Percentiles rank a stretch among this genome's conserved stretches.
Evolutionary conservation across 2,113 vertebrate species (phyloP).

Genomic region (Muntiacus reevesi): DNA sequence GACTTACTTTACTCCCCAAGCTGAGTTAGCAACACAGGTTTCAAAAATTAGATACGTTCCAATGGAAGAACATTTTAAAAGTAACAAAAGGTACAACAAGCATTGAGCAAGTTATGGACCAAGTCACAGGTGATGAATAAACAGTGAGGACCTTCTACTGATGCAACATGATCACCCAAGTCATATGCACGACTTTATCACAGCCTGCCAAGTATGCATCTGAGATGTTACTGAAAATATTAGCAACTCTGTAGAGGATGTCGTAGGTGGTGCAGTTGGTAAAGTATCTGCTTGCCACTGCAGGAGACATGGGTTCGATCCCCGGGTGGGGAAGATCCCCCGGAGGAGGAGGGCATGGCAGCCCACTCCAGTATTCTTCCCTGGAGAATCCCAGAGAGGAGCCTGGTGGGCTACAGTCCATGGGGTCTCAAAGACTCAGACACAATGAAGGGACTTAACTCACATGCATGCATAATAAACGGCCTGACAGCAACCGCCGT

Average conservation of each 20-base stretch:
- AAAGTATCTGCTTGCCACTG: no score
- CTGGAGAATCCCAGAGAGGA: no score
- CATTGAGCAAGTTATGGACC: fast-evolving
- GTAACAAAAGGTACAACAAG: fast-evolving
- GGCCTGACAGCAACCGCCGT: fast-evolving
- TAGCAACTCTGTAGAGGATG: no score
- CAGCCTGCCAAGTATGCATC: no score
- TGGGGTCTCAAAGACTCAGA: no score
- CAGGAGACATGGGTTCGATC: no score
- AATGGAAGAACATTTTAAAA: neutral
- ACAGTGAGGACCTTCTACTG: neutral
- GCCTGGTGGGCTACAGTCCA: no score
- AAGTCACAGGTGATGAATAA: neutral
- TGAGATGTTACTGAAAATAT: neutral
- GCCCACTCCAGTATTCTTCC: no score
- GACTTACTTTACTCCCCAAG: neutral
- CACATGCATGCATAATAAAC: neutral
- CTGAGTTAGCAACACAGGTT: neutral
- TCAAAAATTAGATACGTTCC: neutral
- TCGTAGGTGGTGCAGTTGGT: no score
- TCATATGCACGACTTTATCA: neutral
- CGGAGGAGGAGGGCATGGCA: no score
- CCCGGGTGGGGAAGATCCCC: no score
- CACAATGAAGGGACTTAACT: no score
- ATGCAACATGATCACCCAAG: fast-evolving